These are phyloP conservation scores for Ochropleura plecta DNA, from an alignment of 2,888 invertebrate genomes.

Conservation along the genomic window DNA sequence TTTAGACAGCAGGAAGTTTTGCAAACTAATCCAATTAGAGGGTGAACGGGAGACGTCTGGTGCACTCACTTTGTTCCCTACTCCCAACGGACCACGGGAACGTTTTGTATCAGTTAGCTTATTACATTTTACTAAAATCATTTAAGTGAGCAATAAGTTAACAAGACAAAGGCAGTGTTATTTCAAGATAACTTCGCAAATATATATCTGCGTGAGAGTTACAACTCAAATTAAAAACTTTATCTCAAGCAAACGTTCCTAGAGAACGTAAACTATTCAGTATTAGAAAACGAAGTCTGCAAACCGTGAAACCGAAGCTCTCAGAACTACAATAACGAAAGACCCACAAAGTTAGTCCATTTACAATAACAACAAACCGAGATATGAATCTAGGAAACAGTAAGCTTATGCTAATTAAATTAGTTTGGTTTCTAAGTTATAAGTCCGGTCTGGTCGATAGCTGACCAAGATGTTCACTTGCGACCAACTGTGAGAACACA, in stretches of 20 bases:
- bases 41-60: slow-evolving; percentile 65
- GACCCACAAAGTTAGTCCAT: slow-evolving; percentile 46
- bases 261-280: neutral
- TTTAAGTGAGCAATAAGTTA: slow-evolving; percentile 9
- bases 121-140: slow-evolving; percentile 32
- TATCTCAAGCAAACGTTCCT: neutral
- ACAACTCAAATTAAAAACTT: neutral
- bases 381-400: slow-evolving; percentile 67
- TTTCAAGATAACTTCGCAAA: slow-evolving; percentile 17
- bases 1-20: slow-evolving; percentile 78
- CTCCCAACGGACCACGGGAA: slow-evolving; percentile 53
- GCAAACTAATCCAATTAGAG: slow-evolving; percentile 86
- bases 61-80: slow-evolving; percentile 59
- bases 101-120: slow-evolving; percentile 65
- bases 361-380: slow-evolving; percentile 65
- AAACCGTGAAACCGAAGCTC: slow-evolving; percentile 1
- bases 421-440: slow-evolving; percentile 78
- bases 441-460: slow-evolving; percentile 66
- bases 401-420: slow-evolving; percentile 80
- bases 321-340: slow-evolving; percentile 35
- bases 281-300: slow-evolving; percentile 28
- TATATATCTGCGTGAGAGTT: neutral
- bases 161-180: neutral
- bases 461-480: slow-evolving; percentile 75
- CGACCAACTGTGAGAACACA: slow-evolving; percentile 67